phyloP scores from a whole-genome alignment of 2,113 vertebrate genomes.

The Otocyon megalotis region DNA sequence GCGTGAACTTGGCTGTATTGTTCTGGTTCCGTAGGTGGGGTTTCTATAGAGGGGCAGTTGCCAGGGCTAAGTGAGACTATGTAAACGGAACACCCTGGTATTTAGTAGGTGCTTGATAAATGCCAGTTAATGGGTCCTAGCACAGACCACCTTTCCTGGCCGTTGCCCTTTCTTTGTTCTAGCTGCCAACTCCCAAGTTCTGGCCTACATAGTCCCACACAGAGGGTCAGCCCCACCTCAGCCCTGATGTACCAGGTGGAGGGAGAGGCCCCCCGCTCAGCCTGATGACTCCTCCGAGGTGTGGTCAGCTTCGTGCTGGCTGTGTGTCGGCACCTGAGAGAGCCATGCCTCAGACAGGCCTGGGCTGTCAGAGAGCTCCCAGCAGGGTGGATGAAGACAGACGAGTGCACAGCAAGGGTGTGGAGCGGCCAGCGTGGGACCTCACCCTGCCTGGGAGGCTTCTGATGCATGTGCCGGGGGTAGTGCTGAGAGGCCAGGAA shows the following conservation, averaged over 20 bases:
- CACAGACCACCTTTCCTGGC: neutral
- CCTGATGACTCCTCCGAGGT: neutral
- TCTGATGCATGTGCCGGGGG: neutral
- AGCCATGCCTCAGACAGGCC: neutral
- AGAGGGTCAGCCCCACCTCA: neutral
- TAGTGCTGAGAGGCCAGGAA: neutral
- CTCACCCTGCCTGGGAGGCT: constrained; percentile 14
- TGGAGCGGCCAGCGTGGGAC: neutral
- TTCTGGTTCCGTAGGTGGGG: neutral
- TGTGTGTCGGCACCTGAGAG: neutral
- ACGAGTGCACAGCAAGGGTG: neutral
- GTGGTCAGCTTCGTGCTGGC: neutral
- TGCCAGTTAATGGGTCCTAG: neutral
- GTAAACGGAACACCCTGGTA: neutral
- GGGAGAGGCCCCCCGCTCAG: too few species aligned
- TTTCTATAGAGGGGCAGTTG: neutral
- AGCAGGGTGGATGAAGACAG: neutral
- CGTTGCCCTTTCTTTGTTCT: neutral
- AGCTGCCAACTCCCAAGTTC: neutral
- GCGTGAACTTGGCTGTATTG: neutral
- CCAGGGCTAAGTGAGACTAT: neutral
- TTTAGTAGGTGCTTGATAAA: constrained; percentile 5
- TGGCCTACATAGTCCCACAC: neutral
- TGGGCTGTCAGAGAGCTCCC: neutral
- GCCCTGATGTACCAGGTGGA: neutral